A percentile compares a stretch with the other conserved stretches of the same genome.
Conservation (phyloP, 2,888 invertebrate genomes). For the Eutolmus rufibarbis region DNA sequence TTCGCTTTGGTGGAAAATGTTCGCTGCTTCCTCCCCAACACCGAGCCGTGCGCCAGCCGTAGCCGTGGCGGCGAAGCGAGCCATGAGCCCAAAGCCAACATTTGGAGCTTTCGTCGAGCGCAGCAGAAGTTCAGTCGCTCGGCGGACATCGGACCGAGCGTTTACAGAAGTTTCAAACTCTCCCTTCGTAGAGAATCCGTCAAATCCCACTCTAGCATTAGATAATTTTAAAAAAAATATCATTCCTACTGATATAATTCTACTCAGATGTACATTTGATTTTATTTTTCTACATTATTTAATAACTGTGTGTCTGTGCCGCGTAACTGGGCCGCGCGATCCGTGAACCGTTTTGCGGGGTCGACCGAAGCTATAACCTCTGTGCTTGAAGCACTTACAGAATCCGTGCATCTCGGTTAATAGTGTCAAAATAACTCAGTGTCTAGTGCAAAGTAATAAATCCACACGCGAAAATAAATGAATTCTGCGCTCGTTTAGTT, state of each 20-base stretch:
- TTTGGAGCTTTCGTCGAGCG: conserved; percentile 18
- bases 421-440: conserved; percentile 36
- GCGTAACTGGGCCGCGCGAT: conserved; percentile 9
- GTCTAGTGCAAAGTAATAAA: conserved; percentile 27
- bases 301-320: conserved; percentile 35
- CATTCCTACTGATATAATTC: conserved; percentile 26
- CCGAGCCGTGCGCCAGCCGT: conserved; percentile 3
- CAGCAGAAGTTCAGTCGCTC: conserved; percentile 46
- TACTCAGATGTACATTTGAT: conserved; percentile 38
- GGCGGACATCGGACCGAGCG: conserved; percentile 45
- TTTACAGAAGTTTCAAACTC: conserved; percentile 26
- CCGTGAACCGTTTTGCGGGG: conserved; percentile 7
- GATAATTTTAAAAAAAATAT: conserved; percentile 28
- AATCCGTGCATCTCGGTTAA: conserved; percentile 17
- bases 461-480: conserved; percentile 6
- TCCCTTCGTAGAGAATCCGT: conserved; percentile 40
- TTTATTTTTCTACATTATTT: conserved; percentile 41
- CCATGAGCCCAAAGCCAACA: conserved; percentile 2
- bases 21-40: conserved; percentile 7
- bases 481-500: conserved; percentile 8
- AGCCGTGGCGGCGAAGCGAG: background rate
- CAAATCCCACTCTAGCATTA: conserved; percentile 31
- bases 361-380: background rate
- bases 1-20: conserved; percentile 1
- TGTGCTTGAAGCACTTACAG: background rate